Conservation (phyloP, 1,140 invertebrate genomes). For the Mamestra configurata region DNA sequence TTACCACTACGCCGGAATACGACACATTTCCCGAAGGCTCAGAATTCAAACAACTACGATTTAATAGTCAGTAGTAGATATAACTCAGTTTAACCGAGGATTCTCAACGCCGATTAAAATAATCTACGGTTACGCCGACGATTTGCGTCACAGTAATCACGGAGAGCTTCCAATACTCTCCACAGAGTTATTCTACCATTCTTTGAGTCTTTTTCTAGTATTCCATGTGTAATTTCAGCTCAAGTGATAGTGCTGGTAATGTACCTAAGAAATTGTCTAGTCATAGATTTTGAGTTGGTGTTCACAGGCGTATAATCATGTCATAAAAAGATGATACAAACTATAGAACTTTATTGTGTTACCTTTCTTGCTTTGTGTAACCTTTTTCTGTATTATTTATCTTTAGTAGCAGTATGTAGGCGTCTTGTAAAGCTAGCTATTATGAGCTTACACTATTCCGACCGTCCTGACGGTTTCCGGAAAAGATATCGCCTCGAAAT, state of each 20-base stretch:
- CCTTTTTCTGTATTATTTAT: neutral
- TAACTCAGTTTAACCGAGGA: neutral
- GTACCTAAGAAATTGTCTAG: neutral
- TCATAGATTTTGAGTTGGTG: slow-evolving; percentile 7
- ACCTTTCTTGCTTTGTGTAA: neutral
- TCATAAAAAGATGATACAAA: neutral
- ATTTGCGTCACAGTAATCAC: slow-evolving; percentile 21
- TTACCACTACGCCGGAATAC: neutral
- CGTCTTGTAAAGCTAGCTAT: neutral
- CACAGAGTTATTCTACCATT: neutral
- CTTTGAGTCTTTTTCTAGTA: slow-evolving; percentile 20
- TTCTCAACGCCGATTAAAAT: slow-evolving; percentile 25
- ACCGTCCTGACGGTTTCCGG: neutral
- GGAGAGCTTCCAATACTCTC: slow-evolving; percentile 8
- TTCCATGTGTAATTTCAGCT: neutral
- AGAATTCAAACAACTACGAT: neutral
- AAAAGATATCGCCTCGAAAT: slow-evolving; percentile 26
- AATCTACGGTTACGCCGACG: slow-evolving; percentile 31
- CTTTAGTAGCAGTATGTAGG: neutral
- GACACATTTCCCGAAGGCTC: neutral
- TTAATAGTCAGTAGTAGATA: neutral
- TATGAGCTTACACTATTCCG: neutral
- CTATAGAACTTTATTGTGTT: neutral
- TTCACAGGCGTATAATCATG: neutral
- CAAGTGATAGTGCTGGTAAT: slow-evolving; percentile 12